phyloP scores from a whole-genome alignment of 2,888 invertebrate genomes.

The Microchrysa polita region DNA sequence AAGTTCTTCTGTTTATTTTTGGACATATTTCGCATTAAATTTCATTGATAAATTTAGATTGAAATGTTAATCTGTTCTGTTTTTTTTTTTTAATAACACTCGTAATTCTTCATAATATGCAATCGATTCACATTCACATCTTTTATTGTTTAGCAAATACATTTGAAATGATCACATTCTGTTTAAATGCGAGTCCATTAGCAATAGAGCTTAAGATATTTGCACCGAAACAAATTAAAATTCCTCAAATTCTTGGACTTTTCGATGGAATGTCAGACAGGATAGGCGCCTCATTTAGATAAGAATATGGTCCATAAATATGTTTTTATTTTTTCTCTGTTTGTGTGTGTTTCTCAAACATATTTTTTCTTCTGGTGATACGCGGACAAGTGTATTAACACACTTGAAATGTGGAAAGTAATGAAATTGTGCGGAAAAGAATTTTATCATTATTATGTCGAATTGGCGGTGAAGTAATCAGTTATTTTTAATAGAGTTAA shows the following conservation, averaged over 20 bases:
- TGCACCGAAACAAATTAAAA: constrained; percentile 18
- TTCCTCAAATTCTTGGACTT: background rate
- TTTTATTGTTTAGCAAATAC: background rate
- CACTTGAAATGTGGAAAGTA: no score
- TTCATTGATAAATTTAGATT: background rate
- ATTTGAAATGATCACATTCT: background rate
- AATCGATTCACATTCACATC: background rate
- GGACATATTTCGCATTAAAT: background rate
- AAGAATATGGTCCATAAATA: constrained; percentile 9
- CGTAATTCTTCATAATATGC: no score
- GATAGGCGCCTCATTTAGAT: constrained; percentile 14
- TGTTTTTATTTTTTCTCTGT: no score
- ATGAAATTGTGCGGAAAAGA: no score
- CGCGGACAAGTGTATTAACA: no score
- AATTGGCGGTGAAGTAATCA: no score
- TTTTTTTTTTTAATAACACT: no score
- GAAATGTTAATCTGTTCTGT: background rate
- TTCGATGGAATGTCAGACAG: constrained; percentile 5
- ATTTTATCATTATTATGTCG: no score
- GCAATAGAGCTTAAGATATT: constrained; percentile 4
- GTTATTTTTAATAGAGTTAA: no score
- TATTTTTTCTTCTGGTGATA: no score
- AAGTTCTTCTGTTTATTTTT: background rate
- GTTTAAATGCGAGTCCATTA: constrained; percentile 1
- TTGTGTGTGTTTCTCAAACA: no score